Percentiles rank a stretch among this genome's conserved stretches.
These are phyloP conservation scores for Apotomis turbidana DNA, from an alignment of 2,888 invertebrate species.

Conservation along the genomic window DNA sequence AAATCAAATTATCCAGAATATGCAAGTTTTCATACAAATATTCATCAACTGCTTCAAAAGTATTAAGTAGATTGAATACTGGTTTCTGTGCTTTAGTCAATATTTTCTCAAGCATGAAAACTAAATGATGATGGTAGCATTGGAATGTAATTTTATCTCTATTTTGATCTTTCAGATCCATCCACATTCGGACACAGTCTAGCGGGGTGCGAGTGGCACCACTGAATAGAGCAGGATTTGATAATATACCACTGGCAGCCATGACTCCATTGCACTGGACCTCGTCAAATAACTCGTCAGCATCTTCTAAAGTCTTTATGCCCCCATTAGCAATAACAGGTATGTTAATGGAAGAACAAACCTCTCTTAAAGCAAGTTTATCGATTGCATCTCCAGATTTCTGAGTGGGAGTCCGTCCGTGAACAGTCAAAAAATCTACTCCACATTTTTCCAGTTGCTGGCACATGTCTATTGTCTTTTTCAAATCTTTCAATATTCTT, in stretches of 20 bases:
- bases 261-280: constrained; percentile 94
- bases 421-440: constrained; percentile 94
- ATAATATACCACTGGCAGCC: constrained; percentile 95
- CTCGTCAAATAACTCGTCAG: constrained; percentile 84
- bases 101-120: constrained; percentile 96
- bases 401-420: constrained; percentile 95
- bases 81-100: constrained; percentile 88
- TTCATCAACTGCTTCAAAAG: constrained; percentile 86
- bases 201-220: constrained; percentile 88
- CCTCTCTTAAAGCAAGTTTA: constrained; percentile 86
- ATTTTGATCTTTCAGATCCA: constrained; percentile 86
- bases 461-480: constrained; percentile 91
- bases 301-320: constrained; percentile 89
- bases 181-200: constrained; percentile 92
- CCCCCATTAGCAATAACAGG: constrained; percentile 98
- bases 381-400: constrained; percentile 90
- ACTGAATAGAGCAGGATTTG: constrained; percentile 95
- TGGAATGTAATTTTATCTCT: constrained; percentile 88
- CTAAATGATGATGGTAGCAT: constrained; percentile 97
- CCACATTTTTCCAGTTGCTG: constrained; percentile 92
- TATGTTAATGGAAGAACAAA: constrained; percentile 88
- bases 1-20: constrained; percentile 55
- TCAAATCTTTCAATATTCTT: constrained; percentile 88
- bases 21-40: constrained; percentile 86
- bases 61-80: constrained; percentile 90